Conservation (phyloP, 2,113 vertebrate genomes). For the Phalacrocorax carbo region DNA sequence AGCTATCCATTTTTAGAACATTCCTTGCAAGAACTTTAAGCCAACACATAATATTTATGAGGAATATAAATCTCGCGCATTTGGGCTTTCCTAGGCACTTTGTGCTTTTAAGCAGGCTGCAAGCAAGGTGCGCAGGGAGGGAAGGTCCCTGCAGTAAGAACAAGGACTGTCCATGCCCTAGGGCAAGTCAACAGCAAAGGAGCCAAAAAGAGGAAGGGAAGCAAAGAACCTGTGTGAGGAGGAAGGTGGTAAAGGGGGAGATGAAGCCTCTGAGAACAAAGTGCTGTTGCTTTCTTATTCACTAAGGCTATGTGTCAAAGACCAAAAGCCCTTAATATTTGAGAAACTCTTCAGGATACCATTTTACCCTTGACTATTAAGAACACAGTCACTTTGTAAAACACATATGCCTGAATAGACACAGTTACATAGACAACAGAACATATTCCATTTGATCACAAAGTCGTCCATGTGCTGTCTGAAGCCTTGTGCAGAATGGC, state of each 20-base stretch:
- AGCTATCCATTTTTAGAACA: neutral
- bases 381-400: neutral
- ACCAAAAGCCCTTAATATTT: neutral
- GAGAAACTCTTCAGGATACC: neutral
- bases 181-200: neutral
- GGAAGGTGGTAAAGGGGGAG: neutral
- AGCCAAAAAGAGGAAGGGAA: neutral
- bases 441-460: neutral
- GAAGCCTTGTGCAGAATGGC: neutral
- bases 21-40: neutral
- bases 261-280: neutral
- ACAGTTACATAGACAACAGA: neutral
- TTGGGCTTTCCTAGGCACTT: neutral
- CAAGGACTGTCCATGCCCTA: neutral
- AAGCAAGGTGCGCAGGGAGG: neutral
- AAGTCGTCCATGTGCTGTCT: neutral
- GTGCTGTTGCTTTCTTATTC: neutral
- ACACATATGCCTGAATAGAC: neutral
- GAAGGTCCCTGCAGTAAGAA: neutral
- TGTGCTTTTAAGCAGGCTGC: neutral
- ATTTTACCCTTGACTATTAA: neutral
- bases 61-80: fast-evolving
- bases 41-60: neutral
- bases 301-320: neutral
- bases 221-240: neutral